These are phyloP conservation scores for Macrophya annulata DNA, from an alignment of 2,888 invertebrate genomes.

Conservation along the genomic window DNA sequence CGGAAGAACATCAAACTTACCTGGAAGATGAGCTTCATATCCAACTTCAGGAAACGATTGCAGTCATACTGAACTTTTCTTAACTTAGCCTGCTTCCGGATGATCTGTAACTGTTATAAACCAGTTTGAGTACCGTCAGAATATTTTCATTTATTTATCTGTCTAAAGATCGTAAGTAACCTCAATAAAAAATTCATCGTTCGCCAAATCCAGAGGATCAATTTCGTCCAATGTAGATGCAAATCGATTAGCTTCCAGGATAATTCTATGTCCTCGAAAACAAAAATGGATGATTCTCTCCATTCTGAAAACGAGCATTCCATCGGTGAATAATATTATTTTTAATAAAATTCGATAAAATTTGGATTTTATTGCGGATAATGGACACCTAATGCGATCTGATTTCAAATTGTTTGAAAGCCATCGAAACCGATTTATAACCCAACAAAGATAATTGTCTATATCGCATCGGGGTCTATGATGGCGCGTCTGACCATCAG, in stretches of 20 bases:
- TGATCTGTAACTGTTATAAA: constrained; percentile 26
- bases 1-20: not conserved
- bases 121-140: not conserved
- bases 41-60: constrained; percentile 31
- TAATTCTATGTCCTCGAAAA: constrained; percentile 9
- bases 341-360: too few species aligned
- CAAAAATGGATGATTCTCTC: constrained; percentile 21
- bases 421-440: too few species aligned
- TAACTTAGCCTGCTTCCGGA: constrained; percentile 7
- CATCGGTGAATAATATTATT: not conserved
- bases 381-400: too few species aligned
- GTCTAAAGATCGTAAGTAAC: not conserved
- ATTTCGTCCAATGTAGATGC: constrained; percentile 2
- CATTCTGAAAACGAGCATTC: constrained; percentile 23
- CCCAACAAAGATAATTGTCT: not conserved
- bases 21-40: not conserved
- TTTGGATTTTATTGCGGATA: too few species aligned
- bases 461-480: too few species aligned
- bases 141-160: not conserved
- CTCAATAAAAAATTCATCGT: constrained; percentile 20
- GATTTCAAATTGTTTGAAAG: too few species aligned
- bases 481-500: too few species aligned
- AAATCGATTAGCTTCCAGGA: not conserved
- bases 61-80: constrained; percentile 30
- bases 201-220: constrained; percentile 6